Percentiles rank a stretch among this genome's conserved stretches.
Evolutionary conservation across 2,113 vertebrate genomes (phyloP).

Genomic region (Rhipidura dahli): DNA sequence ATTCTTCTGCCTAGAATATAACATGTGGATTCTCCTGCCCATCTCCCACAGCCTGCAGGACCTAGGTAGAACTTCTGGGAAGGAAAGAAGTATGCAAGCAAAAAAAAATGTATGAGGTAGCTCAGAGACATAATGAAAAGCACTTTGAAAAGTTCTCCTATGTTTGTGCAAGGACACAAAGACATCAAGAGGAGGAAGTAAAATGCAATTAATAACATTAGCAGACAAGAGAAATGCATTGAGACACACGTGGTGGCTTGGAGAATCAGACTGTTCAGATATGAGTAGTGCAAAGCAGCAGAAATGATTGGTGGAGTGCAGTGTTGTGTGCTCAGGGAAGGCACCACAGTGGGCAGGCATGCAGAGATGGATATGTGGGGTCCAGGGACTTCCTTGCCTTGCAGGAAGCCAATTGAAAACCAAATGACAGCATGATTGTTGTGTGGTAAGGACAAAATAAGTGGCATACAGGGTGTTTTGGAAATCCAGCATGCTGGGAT

Average conservation of each 20-base stretch:
- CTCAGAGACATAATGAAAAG: not conserved
- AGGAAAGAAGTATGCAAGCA: not conserved
- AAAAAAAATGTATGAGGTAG: not conserved
- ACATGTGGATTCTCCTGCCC: accelerated
- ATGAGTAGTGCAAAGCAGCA: not conserved
- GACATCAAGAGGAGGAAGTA: not conserved
- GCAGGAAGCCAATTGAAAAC: not conserved
- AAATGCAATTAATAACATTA: not conserved
- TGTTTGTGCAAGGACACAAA: not conserved
- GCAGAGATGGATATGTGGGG: not conserved
- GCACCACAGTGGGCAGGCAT: not conserved
- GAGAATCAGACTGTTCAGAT: not conserved
- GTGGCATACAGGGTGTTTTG: not conserved
- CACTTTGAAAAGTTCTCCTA: not conserved
- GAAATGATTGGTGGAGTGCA: not conserved
- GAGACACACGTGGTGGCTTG: not conserved
- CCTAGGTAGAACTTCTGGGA: not conserved
- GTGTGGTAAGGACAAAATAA: not conserved
- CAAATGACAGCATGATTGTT: accelerated
- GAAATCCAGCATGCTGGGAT: not conserved
- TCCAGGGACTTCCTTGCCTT: not conserved
- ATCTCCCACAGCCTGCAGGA: not conserved
- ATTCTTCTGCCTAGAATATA: not conserved
- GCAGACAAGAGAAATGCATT: not conserved
- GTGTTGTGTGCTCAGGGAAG: accelerated